Conservation (phyloP, 2,797 vertebrate species). For the Chiroxiphia lanceolata region DNA sequence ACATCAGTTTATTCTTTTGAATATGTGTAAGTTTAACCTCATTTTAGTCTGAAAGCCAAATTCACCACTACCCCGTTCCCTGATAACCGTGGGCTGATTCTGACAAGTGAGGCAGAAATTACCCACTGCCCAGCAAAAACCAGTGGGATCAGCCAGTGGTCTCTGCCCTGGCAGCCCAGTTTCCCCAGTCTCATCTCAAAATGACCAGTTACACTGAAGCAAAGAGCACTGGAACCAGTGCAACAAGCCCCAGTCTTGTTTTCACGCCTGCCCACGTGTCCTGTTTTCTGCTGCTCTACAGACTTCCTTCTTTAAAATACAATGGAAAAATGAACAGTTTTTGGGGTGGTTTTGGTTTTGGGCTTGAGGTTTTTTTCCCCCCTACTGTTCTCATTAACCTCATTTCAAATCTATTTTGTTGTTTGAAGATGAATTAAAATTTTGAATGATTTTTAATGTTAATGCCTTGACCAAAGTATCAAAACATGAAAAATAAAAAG, state of each 20-base stretch:
- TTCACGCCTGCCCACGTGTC: neutral
- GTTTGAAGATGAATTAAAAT: neutral
- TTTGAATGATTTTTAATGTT: neutral
- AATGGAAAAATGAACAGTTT: neutral
- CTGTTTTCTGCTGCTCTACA: neutral
- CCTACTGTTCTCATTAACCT: neutral
- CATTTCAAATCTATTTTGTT: neutral
- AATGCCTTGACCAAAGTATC: neutral
- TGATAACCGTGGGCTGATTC: neutral
- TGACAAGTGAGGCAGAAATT: neutral
- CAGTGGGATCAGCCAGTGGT: constrained; percentile 59
- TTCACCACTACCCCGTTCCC: neutral
- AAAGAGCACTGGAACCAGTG: neutral
- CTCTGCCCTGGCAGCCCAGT: neutral
- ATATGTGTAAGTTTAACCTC: neutral
- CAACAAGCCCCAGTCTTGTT: neutral
- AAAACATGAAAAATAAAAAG: neutral
- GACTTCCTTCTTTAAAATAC: neutral
- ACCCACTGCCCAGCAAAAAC: neutral
- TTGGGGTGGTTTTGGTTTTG: neutral
- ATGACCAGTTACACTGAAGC: neutral
- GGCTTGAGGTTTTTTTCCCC: neutral
- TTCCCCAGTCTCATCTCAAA: neutral
- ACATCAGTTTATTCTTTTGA: neutral
- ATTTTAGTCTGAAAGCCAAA: neutral